Percentiles rank a stretch among this genome's conserved stretches.
These are phyloP conservation scores for Pantherophis vulpinus DNA, from an alignment of 2,797 vertebrate species.

Conservation along the genomic window DNA sequence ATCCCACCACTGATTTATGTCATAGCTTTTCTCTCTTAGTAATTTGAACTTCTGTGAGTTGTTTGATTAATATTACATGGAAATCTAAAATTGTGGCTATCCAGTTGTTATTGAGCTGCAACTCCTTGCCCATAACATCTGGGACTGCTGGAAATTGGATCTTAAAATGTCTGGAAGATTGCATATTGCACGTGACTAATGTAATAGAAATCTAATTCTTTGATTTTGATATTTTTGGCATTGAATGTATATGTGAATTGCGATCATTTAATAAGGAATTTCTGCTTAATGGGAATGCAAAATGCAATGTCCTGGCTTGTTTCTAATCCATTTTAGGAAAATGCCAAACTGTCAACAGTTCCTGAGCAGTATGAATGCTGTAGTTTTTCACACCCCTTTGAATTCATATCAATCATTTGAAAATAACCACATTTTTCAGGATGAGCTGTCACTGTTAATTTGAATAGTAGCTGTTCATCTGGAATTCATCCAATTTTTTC, in stretches of 20 bases:
- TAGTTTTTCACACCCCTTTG: constrained; percentile 73
- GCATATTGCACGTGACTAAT: not conserved
- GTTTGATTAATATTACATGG: not conserved
- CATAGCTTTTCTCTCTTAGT: not conserved
- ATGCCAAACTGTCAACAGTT: constrained; percentile 69
- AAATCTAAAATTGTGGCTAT: not conserved
- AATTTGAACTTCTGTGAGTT: not conserved
- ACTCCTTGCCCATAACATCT: not conserved
- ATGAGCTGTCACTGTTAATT: constrained; percentile 75
- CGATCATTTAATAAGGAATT: constrained; percentile 56
- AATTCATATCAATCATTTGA: constrained; percentile 75
- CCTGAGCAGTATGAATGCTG: constrained; percentile 55
- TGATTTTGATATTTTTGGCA: constrained; percentile 38
- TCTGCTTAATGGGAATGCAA: constrained; percentile 61
- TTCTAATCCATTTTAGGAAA: constrained; percentile 72
- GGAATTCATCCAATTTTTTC: constrained; percentile 71
- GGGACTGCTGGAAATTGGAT: not conserved
- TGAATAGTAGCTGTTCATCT: constrained; percentile 66
- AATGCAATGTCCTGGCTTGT: constrained; percentile 56
- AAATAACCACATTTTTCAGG: constrained; percentile 71
- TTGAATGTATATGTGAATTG: constrained; percentile 49
- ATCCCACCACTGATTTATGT: not conserved
- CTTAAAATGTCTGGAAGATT: not conserved
- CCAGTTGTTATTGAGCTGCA: not conserved
- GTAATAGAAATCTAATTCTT: constrained; percentile 21